Evolutionary conservation across 2,797 vertebrate species (phyloP), one percentile per base, ranked within the genome.

Genomic region (Xiphophorus birchmanni): DNA sequence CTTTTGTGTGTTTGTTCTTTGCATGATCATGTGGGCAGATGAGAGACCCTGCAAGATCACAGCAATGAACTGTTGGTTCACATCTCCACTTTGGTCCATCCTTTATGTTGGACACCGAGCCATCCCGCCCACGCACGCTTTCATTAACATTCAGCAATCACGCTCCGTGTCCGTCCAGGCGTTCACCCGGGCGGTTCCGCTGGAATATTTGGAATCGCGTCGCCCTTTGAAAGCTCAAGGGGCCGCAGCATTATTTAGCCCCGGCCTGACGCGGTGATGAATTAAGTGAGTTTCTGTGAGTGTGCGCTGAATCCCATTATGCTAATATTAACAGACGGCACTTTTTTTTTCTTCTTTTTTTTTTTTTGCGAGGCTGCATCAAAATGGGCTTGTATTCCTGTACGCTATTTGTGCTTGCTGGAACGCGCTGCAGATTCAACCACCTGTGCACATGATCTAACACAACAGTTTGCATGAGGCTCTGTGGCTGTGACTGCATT

Each of bases 221-320:
- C 47, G 58, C 75, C 88, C 82, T 88, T 89, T 85, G 74, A 82
- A 85, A 89, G 85, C 90, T 91, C 90, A 82, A 87, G 90, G 88
- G 88, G 92, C 84, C 87, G 77, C 77, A 77, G 81, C 67, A 87
- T 87, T 93, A 90, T 94, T 93, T 94, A 88, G 78, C 87, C 84
- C 86, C 85, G 86, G 89, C 81, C 80, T 45, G 80, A 88, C 79
- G 93, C 83, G 91, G 90, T 76, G 87, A 92, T 92, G 92, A 93
- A 94, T 94, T 91, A 87, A 52, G 89, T 85, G 86, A 90, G 90
- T 92, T 90, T 94, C 84, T 92, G 76, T 40, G 80, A 79, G 85
- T 90, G 92, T 93, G 91, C 81, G 81, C 77, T 82, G 92, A 92
- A 93, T 94, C 76, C 58, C 80, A 93, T 93, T 93, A 92, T 87